phyloP scores from a whole-genome alignment of 2,888 invertebrate species.

The Entomobrya multifasciata region DNA sequence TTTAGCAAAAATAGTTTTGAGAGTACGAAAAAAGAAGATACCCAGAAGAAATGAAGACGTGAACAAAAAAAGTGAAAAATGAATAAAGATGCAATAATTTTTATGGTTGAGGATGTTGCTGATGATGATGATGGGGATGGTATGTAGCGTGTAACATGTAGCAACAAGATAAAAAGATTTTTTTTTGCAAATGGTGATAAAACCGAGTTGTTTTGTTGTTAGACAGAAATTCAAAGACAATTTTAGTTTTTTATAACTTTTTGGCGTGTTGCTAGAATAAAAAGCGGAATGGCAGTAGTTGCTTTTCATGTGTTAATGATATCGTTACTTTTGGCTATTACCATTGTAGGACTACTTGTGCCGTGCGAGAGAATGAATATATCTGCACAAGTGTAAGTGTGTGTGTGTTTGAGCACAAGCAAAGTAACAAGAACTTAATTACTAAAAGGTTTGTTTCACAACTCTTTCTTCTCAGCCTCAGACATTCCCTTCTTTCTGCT shows the following conservation, averaged over 20 bases:
- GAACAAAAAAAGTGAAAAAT: background rate
- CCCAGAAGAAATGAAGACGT: background rate
- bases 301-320: conserved; percentile 30
- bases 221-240: background rate
- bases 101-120: background rate
- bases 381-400: no score
- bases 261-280: background rate
- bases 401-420: conserved; percentile 19
- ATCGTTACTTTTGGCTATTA: background rate
- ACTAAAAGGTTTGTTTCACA: conserved; percentile 67
- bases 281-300: background rate
- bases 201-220: background rate
- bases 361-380: background rate
- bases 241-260: background rate
- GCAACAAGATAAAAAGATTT: background rate
- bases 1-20: no score
- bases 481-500: background rate
- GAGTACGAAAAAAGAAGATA: background rate
- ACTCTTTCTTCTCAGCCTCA: conserved; percentile 32
- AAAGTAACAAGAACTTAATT: conserved; percentile 65
- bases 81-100: background rate
- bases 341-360: background rate
- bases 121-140: background rate
- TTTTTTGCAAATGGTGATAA: conserved; percentile 6
- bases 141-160: no score